phyloP scores from a whole-genome alignment of 2,888 invertebrate species.

The Dasysyrphus tricinctus region DNA sequence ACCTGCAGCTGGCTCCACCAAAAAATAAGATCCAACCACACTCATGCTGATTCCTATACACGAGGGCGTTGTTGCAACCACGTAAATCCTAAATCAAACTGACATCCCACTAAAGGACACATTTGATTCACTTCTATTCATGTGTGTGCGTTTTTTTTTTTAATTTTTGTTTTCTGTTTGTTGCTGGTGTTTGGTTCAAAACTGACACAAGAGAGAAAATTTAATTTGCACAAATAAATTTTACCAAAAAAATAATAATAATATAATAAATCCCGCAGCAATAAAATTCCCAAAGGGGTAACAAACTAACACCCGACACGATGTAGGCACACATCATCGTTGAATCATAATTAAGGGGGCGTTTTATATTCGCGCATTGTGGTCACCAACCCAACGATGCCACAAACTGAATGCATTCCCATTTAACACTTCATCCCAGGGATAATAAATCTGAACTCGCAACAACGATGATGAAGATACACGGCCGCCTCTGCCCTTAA shows the following conservation, averaged over 20 bases:
- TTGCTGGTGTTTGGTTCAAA: constrained; percentile 6
- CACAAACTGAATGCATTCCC: constrained; percentile 47
- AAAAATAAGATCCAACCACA: constrained; percentile 32
- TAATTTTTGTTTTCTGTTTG: background rate
- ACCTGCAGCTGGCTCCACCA: constrained; percentile 31
- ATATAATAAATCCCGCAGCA: constrained; percentile 20
- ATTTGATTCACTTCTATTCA: constrained; percentile 64
- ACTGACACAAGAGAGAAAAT: constrained; percentile 49
- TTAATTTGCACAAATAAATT: constrained; percentile 74
- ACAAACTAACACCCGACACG: constrained; percentile 19
- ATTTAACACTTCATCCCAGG: constrained; percentile 49
- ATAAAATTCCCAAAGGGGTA: constrained; percentile 54
- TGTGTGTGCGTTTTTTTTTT: background rate
- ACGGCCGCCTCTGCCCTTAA: constrained; percentile 26
- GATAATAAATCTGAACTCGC: constrained; percentile 68
- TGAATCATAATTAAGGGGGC: constrained; percentile 74
- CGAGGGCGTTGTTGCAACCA: constrained; percentile 63
- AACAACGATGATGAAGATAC: constrained; percentile 67
- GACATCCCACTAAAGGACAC: constrained; percentile 73
- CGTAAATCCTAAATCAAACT: constrained; percentile 74
- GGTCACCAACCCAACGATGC: constrained; percentile 44
- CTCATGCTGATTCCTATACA: constrained; percentile 29
- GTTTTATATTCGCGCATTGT: constrained; percentile 53
- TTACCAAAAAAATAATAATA: constrained; percentile 41
- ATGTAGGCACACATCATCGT: constrained; percentile 27